Conservation (phyloP, 2,888 invertebrate genomes). For the Athalia cordata region DNA sequence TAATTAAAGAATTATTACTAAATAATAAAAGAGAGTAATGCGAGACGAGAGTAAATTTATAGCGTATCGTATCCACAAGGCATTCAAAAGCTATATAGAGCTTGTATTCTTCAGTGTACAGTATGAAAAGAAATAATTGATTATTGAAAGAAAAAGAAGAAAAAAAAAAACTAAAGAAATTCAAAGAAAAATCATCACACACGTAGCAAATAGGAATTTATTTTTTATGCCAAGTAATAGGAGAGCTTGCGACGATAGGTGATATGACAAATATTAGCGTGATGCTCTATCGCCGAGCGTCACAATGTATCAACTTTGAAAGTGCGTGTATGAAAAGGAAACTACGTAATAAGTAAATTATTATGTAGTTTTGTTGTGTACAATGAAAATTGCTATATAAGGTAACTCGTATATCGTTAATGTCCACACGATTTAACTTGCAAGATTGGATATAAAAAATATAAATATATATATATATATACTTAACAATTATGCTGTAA, state of each 20-base stretch:
- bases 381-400: constrained; percentile 19
- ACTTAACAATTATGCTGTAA: constrained; percentile 22
- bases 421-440: constrained; percentile 24
- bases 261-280: constrained; percentile 61
- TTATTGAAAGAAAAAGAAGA: neutral
- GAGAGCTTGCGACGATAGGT: constrained; percentile 58
- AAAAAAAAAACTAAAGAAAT: constrained; percentile 13
- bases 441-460: neutral
- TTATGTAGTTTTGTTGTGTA: constrained; percentile 27
- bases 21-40: constrained; percentile 4
- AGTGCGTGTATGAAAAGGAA: constrained; percentile 41
- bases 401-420: constrained; percentile 14
- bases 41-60: constrained; percentile 30
- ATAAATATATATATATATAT: constrained; percentile 16
- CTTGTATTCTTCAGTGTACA: constrained; percentile 67
- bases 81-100: constrained; percentile 63
- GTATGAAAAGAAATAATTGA: constrained; percentile 50
- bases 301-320: constrained; percentile 47
- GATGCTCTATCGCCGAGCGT: constrained; percentile 48
- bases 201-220: constrained; percentile 68
- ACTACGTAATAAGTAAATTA: neutral
- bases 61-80: constrained; percentile 59
- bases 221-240: constrained; percentile 70
- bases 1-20: constrained; percentile 28
- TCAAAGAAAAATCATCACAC: constrained; percentile 40